These are phyloP conservation scores for Drosophila fuyamai DNA, from an alignment of 1,140 invertebrate genomes.

Conservation along the genomic window DNA sequence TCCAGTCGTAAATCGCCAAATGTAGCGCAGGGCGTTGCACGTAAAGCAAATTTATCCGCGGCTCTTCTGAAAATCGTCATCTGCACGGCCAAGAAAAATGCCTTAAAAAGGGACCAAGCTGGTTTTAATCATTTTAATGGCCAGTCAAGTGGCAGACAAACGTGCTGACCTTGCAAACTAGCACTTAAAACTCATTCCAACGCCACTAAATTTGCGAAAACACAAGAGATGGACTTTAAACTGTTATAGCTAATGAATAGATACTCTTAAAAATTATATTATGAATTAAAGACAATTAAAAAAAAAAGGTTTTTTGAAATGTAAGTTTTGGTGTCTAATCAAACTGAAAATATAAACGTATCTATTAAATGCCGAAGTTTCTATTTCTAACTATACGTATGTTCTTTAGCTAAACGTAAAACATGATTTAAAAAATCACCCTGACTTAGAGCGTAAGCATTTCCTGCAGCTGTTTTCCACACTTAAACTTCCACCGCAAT, in stretches of 20 bases:
- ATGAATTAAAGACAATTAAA: too few species aligned
- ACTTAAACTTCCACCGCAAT: slow-evolving; percentile 29
- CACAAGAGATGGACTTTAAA: not conserved
- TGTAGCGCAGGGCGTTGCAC: slow-evolving; percentile 50
- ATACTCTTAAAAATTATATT: slow-evolving; percentile 16
- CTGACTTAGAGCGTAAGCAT: not conserved
- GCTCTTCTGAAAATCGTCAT: slow-evolving; percentile 31
- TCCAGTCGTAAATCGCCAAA: slow-evolving; percentile 60
- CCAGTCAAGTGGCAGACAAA: slow-evolving; percentile 31
- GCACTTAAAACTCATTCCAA: slow-evolving; percentile 6
- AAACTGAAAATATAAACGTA: too few species aligned
- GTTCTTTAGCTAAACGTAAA: too few species aligned
- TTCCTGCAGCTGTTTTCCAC: slow-evolving; percentile 1
- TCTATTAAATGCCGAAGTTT: too few species aligned
- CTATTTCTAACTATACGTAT: too few species aligned
- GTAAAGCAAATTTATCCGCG: slow-evolving; percentile 72
- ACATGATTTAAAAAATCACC: not conserved
- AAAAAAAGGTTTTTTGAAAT: too few species aligned
- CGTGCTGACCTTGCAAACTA: slow-evolving; percentile 47
- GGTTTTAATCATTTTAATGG: slow-evolving; percentile 60
- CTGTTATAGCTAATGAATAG: slow-evolving; percentile 1
- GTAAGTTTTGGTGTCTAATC: too few species aligned
- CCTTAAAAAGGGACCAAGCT: slow-evolving; percentile 49
- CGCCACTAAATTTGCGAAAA: slow-evolving; percentile 19
- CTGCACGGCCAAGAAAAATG: slow-evolving; percentile 26